These are phyloP conservation scores for Drosophila imparisetae DNA, from an alignment of 2,888 invertebrate species.

Conservation along the genomic window DNA sequence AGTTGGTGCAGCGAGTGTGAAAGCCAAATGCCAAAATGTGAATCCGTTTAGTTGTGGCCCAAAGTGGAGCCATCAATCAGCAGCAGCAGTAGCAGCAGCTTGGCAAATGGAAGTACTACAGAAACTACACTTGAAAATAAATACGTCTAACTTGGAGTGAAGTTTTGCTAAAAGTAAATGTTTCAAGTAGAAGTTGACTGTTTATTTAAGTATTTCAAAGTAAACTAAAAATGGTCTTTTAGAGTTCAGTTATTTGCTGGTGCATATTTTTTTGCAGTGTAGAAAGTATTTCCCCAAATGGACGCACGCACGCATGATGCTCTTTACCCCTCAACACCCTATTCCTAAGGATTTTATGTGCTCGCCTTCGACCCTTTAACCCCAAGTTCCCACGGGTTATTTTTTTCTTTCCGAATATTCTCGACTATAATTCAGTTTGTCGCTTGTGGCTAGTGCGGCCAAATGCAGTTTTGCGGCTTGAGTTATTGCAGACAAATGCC, in stretches of 20 bases:
- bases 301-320: constrained; percentile 25
- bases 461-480: constrained; percentile 55
- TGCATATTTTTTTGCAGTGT: not conserved
- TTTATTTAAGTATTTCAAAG: not conserved
- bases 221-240: not conserved
- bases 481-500: constrained; percentile 67
- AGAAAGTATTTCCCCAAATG: constrained; percentile 8
- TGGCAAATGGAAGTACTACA: constrained; percentile 18
- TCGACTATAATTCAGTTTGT: constrained; percentile 57
- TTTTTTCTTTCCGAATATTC: not conserved
- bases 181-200: too few relatives aligned
- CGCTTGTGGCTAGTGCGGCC: constrained; percentile 55
- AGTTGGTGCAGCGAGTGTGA: constrained; percentile 26
- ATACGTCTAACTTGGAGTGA: not conserved
- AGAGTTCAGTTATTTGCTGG: not conserved
- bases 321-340: not conserved
- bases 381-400: not conserved
- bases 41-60: constrained; percentile 62
- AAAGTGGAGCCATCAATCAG: constrained; percentile 75
- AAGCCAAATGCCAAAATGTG: constrained; percentile 37
- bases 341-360: not conserved
- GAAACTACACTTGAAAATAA: constrained; percentile 2
- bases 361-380: not conserved
- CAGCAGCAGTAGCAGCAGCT: constrained; percentile 21
- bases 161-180: not conserved